Evolutionary conservation across 1,140 invertebrate species (phyloP).

Genomic region (Chelonus insularis): DNA sequence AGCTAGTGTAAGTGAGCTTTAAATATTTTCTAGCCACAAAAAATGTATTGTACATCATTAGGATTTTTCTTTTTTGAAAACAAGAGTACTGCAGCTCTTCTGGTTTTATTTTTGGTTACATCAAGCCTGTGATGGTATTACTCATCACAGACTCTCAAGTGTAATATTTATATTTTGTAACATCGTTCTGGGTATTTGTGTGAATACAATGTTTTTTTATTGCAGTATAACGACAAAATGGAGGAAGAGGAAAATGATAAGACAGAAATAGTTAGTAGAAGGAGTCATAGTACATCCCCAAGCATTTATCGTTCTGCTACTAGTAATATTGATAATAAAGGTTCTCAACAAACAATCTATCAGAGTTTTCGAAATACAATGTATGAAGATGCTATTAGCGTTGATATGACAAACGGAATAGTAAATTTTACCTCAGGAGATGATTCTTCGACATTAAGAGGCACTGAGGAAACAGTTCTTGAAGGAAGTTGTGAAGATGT

Average conservation of each 20-base stretch:
- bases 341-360: constrained; percentile 40
- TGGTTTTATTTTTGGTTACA: too few relatives aligned
- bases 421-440: constrained; percentile 26
- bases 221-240: constrained; percentile 29
- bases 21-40: too few relatives aligned
- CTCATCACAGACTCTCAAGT: too few relatives aligned
- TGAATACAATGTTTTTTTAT: too few relatives aligned
- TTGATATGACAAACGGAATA: constrained; percentile 23
- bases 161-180: too few relatives aligned
- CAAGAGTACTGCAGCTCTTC: too few relatives aligned
- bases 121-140: too few relatives aligned
- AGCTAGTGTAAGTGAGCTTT: too few relatives aligned
- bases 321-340: constrained; percentile 31
- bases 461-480: constrained; percentile 36
- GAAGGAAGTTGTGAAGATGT: constrained; percentile 38
- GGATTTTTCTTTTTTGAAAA: too few relatives aligned
- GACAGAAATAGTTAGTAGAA: not conserved
- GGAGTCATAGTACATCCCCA: constrained; percentile 25
- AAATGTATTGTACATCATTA: too few relatives aligned
- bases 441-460: constrained; percentile 31
- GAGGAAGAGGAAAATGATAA: constrained; percentile 40
- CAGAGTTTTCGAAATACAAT: constrained; percentile 39
- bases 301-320: constrained; percentile 37
- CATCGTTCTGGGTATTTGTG: not conserved
- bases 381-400: constrained; percentile 37